Conservation (phyloP, 1,140 invertebrate genomes). For the Bombyx mori region ASM3026992v2 NC_085122.1:7138501-7139000, state of each 20-base stretch:
- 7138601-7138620: constrained; percentile 19
- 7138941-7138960: too few species aligned
- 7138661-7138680: constrained; percentile 30
- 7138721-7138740: constrained; percentile 11
- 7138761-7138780: background rate
- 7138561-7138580: constrained; percentile 3
- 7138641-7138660: constrained; percentile 44
- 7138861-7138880: constrained; percentile 7
- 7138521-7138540: background rate
- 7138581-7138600: constrained; percentile 2
- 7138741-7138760: constrained; percentile 1
- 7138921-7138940: too few species aligned
- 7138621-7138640: constrained; percentile 33
- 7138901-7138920: too few species aligned
- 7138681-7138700: constrained; percentile 40
- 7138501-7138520: too few species aligned
- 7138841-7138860: constrained; percentile 2
- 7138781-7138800: background rate
- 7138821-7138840: constrained; percentile 5
- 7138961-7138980: too few species aligned
- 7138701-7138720: constrained; percentile 29
- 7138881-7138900: background rate
- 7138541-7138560: background rate
- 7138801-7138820: background rate
- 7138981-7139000: too few species aligned